phyloP scores from a whole-genome alignment of 2,888 invertebrate genomes.

The Pycnomerus fuliginosus region DNA sequence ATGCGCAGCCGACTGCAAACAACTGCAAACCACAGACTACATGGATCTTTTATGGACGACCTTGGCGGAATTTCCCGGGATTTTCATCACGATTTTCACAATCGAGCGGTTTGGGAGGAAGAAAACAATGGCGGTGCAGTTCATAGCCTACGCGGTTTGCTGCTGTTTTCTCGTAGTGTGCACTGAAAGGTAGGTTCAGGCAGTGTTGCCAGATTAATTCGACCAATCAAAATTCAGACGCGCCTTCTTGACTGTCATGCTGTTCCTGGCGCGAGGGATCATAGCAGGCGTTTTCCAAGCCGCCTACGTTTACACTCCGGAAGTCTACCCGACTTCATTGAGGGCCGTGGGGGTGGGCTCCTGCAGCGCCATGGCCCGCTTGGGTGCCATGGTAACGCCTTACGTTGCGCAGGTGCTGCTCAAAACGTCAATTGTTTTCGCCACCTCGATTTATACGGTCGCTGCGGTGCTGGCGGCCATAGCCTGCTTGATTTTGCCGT shows the following conservation, averaged over 20 bases:
- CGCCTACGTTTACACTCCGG: conserved; percentile 94
- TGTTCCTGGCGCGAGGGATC: conserved; percentile 87
- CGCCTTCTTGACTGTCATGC: conserved; percentile 73
- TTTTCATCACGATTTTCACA: conserved; percentile 84
- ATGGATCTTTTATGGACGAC: conserved; percentile 93
- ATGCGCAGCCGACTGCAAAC: conserved; percentile 68
- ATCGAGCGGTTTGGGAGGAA: conserved; percentile 90
- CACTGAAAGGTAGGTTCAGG: conserved; percentile 68
- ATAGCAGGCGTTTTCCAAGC: conserved; percentile 95
- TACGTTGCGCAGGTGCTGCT: conserved; percentile 88
- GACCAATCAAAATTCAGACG: conserved; percentile 58
- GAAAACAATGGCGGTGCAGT: conserved; percentile 92
- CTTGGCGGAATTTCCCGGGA: conserved; percentile 91
- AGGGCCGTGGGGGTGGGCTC: conserved; percentile 90
- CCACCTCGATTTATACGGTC: conserved; percentile 75
- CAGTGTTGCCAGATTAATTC: conserved; percentile 1
- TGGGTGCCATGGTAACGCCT: conserved; percentile 93
- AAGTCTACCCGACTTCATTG: conserved; percentile 89
- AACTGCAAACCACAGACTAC: conserved; percentile 82
- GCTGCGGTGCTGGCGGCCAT: conserved; percentile 74
- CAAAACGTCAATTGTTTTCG: conserved; percentile 70
- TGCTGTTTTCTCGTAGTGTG: conserved; percentile 74
- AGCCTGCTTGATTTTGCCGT: conserved; percentile 78
- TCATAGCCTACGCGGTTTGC: conserved; percentile 78
- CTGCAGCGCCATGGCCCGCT: conserved; percentile 85